Evolutionary conservation across 2,797 vertebrate genomes (phyloP), one percentile per base, ranked within the genome.

Genomic region (Aselliscus stoliczkanus): DNA sequence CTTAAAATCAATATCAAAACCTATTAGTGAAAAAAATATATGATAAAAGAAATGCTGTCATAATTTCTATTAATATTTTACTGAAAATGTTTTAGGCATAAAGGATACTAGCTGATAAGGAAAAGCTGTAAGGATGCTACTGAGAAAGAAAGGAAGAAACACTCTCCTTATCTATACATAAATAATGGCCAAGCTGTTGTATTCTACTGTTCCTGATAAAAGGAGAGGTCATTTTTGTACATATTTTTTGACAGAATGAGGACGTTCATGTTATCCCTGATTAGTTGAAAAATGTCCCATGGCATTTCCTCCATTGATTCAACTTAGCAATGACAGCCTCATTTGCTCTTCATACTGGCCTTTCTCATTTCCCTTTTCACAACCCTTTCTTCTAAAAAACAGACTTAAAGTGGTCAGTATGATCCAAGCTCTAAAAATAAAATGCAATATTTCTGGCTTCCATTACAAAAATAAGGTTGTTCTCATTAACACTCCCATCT

Each of bases 221-320:
- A 96, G 91, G 82, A 97, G 96, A 98, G 94, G 97, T 97, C 97
- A 97, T 94, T 93, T 95, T 79, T 92, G 56, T 92, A 93, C 88
- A 94, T 88, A 50, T 86, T 95, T 97, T 96, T 93, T 98, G 98
- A 97, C 97, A 98, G 97, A 98, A 98, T 98, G 96, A 97, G 97
- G 97, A 97, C 80, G 0, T 52, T 97, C 94, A 62, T 20, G 65
- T 96, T 98, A 97, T 95, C 92, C 86, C 81, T 97, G 97, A 98
- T 97, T 97, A 98, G 93, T 27, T 98, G 96, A 97, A 96, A 97
- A 98, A 98, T 96, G 94, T 72, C 52, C 58, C 13, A 0, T 97
- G 97, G 93, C 97, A 96, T 97, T 92, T 96, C 94, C 95, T 96
- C 81, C 82, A 12, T 42, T 93, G 70, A 84, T 82, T 93, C 92